phyloP scores from a whole-genome alignment of 2,113 vertebrate species.

The Erythrocebus patas region DNA sequence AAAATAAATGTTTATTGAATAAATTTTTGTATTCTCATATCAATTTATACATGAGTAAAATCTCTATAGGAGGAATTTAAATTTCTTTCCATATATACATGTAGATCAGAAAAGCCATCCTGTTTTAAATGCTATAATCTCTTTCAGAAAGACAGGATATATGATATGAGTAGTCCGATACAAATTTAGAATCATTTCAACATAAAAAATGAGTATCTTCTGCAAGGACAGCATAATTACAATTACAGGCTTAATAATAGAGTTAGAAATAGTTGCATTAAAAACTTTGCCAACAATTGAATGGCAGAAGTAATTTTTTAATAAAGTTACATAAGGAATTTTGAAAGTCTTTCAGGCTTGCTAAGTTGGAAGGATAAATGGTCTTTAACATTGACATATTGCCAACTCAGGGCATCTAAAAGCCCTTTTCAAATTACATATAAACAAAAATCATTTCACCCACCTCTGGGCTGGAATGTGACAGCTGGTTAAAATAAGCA shows the following conservation, averaged over 20 bases:
- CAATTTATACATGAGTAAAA: neutral
- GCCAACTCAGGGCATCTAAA: conserved; percentile 51
- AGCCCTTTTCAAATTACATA: conserved; percentile 41
- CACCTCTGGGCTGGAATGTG: conserved; percentile 73
- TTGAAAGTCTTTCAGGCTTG: conserved; percentile 38
- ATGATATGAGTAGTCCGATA: conserved; percentile 38
- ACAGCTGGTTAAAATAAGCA: conserved; percentile 72
- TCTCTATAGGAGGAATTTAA: neutral
- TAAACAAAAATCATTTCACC: conserved; percentile 68
- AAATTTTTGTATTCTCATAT: neutral
- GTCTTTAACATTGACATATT: conserved; percentile 24
- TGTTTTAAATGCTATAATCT: conserved; percentile 40
- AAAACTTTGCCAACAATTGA: neutral
- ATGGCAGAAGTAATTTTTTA: neutral
- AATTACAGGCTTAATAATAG: conserved; percentile 40
- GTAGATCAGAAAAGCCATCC: neutral
- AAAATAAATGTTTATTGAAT: conserved; percentile 27
- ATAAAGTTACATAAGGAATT: conserved; percentile 1
- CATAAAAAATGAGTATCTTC: neutral
- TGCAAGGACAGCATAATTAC: conserved; percentile 9
- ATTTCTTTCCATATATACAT: conserved; percentile 44
- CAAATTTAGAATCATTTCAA: conserved; percentile 67
- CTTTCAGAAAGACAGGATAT: conserved; percentile 61
- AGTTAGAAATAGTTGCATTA: conserved; percentile 10
- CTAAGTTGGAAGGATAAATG: neutral